These are phyloP conservation scores for Porites cylindrica DNA, from an alignment of 92 coral and sea anemone genomes.

Conservation along the genomic window DNA sequence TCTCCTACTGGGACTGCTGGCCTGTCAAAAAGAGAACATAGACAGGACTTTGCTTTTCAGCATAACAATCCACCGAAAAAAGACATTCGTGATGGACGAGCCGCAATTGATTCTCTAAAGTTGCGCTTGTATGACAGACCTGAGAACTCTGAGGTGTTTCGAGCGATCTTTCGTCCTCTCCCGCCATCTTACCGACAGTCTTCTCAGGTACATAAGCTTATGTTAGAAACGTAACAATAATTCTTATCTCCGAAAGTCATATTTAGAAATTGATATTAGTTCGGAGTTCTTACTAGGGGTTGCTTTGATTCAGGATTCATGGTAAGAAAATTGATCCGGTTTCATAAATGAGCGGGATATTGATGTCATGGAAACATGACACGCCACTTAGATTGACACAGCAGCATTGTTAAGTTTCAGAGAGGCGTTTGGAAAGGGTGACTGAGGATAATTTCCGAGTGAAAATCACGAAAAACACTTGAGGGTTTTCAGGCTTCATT, in stretches of 20 bases:
- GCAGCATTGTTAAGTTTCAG: neutral
- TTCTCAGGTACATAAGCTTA: conserved; percentile 53
- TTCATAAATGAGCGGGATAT: neutral
- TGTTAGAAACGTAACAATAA: neutral
- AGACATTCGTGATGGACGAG: conserved; percentile 68
- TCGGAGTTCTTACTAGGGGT: no score
- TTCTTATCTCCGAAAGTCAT: no score
- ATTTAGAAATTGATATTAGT: no score
- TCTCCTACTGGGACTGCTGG: conserved; percentile 58
- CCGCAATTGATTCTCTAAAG: conserved; percentile 84
- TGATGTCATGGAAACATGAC: conserved; percentile 44
- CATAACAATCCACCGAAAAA: conserved; percentile 56
- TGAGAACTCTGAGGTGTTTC: conserved; percentile 95
- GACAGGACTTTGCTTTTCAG: conserved; percentile 35
- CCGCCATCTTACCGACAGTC: conserved; percentile 59
- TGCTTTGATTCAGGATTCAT: no score
- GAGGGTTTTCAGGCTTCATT: no score
- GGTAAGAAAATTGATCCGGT: no score
- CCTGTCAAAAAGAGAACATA: conserved; percentile 48
- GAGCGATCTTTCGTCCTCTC: conserved; percentile 77
- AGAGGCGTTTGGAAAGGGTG: neutral
- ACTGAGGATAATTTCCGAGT: no score
- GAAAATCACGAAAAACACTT: no score
- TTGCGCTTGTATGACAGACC: conserved; percentile 95
- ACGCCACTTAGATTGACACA: neutral